These are phyloP conservation scores for Crotalus helleri DNA, from an alignment of 2,113 vertebrate species.

Conservation along the genomic window DNA sequence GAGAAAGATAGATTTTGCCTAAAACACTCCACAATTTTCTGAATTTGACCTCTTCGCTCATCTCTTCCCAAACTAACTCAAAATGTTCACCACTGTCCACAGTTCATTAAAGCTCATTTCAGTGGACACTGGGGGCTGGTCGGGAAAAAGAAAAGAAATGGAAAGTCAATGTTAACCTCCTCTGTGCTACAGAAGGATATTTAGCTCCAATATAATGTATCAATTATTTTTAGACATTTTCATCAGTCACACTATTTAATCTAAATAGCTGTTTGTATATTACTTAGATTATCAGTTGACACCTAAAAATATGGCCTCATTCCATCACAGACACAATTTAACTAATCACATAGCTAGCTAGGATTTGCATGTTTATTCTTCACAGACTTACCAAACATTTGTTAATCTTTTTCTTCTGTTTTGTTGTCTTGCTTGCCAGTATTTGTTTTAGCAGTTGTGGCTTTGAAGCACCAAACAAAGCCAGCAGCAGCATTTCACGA, in stretches of 20 bases:
- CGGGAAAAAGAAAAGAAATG: not conserved
- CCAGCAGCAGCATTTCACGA: conserved; percentile 63
- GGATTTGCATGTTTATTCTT: not conserved
- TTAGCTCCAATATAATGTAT: not conserved
- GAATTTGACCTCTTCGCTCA: not conserved
- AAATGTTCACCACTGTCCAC: not conserved
- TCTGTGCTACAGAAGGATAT: not conserved
- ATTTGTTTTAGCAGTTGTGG: conserved; percentile 73
- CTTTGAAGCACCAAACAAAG: conserved; percentile 72
- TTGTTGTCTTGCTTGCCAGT: conserved; percentile 63
- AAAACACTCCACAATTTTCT: not conserved
- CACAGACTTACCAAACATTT: not conserved
- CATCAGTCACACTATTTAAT: not conserved
- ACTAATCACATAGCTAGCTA: conserved; percentile 18
- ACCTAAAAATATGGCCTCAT: not conserved
- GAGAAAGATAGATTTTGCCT: not conserved
- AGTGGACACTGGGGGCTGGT: not conserved
- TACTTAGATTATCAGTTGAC: not conserved
- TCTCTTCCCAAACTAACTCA: not conserved
- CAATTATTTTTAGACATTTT: not conserved
- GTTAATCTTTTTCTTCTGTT: accelerated
- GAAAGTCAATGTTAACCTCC: not conserved
- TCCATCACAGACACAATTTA: not conserved
- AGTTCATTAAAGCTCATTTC: not conserved
- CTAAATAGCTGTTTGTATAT: not conserved